Evolutionary conservation across 2,113 vertebrate genomes (phyloP).

Genomic region (Tragulus kanchil): DNA sequence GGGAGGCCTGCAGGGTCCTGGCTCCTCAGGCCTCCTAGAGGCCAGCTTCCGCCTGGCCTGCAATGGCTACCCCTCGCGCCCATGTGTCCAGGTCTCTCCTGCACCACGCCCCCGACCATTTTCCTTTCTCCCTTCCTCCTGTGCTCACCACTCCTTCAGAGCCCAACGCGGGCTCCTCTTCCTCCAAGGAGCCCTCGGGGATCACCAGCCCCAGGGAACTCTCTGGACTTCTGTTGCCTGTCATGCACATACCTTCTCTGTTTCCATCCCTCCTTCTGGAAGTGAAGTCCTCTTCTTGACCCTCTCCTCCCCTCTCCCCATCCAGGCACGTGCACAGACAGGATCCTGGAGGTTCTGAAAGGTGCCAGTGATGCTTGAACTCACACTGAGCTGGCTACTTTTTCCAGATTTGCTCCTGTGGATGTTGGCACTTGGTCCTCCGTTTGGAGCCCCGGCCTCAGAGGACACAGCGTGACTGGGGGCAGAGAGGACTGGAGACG

Average conservation of each 20-base stretch:
- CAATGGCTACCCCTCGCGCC: too few relatives aligned
- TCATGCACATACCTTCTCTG: fast-evolving
- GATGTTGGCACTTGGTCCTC: too few relatives aligned
- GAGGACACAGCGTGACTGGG: fast-evolving
- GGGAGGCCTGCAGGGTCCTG: not conserved
- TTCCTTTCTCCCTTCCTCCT: not conserved
- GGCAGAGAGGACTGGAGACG: too few relatives aligned
- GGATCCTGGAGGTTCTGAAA: not conserved
- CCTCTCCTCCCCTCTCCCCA: not conserved
- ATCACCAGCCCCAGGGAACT: not conserved
- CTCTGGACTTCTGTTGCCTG: not conserved
- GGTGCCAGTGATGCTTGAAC: not conserved
- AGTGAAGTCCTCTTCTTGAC: not conserved
- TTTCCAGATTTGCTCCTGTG: not conserved
- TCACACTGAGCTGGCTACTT: not conserved
- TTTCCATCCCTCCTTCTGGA: not conserved
- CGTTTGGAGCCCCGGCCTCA: not conserved
- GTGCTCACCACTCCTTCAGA: not conserved
- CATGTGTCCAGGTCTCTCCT: not conserved
- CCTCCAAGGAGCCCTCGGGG: not conserved
- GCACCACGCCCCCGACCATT: not conserved
- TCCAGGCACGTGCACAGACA: not conserved
- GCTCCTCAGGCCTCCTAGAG: not conserved
- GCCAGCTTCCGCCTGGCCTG: not conserved
- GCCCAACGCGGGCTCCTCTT: not conserved